These are phyloP conservation scores for Ectemnius cavifrons DNA, from an alignment of 2,888 invertebrate species.

Conservation along the genomic window DNA sequence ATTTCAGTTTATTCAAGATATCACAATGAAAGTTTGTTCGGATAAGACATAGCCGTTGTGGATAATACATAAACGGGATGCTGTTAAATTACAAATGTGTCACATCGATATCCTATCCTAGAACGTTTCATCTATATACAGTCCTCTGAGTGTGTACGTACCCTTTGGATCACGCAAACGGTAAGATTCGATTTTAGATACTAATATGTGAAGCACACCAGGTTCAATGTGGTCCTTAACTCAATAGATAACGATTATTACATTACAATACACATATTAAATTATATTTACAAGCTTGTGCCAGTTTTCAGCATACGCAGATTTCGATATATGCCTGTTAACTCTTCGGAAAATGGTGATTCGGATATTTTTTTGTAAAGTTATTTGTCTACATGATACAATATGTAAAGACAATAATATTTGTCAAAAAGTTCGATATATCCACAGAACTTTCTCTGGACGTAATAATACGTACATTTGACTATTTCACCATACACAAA, in stretches of 20 bases:
- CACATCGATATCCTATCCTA: constrained; percentile 17
- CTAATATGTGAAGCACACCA: constrained; percentile 25
- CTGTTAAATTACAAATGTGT: constrained; percentile 47
- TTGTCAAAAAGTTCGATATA: constrained; percentile 36
- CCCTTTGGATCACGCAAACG: no score
- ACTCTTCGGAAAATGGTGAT: constrained; percentile 19
- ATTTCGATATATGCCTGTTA: not conserved
- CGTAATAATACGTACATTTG: constrained; percentile 18
- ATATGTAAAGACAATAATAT: constrained; percentile 41
- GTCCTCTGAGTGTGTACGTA: no score
- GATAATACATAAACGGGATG: constrained; percentile 65
- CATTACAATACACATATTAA: constrained; percentile 46
- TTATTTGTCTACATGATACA: constrained; percentile 27
- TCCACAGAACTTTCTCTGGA: constrained; percentile 32
- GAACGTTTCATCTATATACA: no score
- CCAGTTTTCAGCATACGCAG: constrained; percentile 30
- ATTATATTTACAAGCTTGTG: constrained; percentile 53
- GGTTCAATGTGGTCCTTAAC: constrained; percentile 29
- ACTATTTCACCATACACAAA: not conserved
- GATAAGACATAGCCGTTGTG: constrained; percentile 70
- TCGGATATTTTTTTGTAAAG: constrained; percentile 41
- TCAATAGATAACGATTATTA: constrained; percentile 33
- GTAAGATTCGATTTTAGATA: no score
- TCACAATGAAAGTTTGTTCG: constrained; percentile 74
- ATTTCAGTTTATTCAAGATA: constrained; percentile 69